Base-by-base conservation (phyloP, 2,113 vertebrate genomes). In the Willisornis vidua region DNA sequence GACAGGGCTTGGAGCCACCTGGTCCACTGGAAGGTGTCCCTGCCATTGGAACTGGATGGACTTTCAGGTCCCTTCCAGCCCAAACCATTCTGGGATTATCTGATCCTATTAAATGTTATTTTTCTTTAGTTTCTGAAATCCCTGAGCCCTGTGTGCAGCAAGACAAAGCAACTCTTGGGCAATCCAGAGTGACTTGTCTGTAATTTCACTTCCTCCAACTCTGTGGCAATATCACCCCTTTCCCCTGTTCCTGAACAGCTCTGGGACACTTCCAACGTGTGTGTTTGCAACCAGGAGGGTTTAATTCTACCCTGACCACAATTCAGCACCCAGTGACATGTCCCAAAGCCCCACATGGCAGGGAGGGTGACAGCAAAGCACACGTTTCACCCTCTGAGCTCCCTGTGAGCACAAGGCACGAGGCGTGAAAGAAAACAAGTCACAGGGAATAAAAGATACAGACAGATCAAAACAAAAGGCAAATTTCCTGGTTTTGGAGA, bases 291-390 rank as follows among this genome's bases (percentile, higher is more conserved):
- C 52, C 9, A 54, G 0, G 46, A 62, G 33, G 1, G 28, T n/a
- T 89, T 51, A 0, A 9, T 33, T 86, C 33, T 18, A 35, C 26
- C 74, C 24, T 54, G 57, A 14, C 7, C 43, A 23, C 24, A 52
- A 9, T 3, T 9, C 61, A 75, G 57, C 80, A 33, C 26, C 48
- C 68, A 14, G 48, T 17, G 52, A 33, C n/a, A 43, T 0, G 28
- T 1, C 5, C 28, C 35, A 29, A 59, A 8, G 3, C 7, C 0
- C 3, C 20, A 15, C 20, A 0, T 31, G 12, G 46, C 62, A 37
- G 28, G 0, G 13, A 70, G 87, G 41, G 35, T 11, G 76, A 28
- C 46, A 67, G 49, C 59, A 86, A 62, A 41, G 2, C 39, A 10
- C 3, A 4, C 23, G 4, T 3, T 24, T 5, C 1, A 0, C 19